Base-by-base conservation (phyloP, 2,888 invertebrate genomes). In the Drosophila conformis region DNA sequence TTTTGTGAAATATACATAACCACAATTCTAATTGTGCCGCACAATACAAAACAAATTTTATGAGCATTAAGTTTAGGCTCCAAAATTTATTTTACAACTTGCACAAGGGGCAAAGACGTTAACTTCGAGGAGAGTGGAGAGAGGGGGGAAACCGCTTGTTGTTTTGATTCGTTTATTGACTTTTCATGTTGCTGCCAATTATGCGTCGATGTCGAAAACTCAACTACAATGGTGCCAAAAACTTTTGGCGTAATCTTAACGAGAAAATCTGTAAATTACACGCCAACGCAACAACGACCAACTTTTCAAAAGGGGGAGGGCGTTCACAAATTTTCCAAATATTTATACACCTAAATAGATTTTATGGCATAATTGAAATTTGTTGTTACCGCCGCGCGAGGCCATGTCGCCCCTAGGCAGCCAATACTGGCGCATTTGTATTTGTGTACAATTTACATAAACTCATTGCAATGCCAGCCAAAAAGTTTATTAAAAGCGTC, bases 321-420 rank as follows among this genome's bases (percentile, higher is more conserved):
- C 61, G 69, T 53, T 60, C 71, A 63, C 74, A 81, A 86, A 83
- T 82, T 82, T 80, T 67, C 81, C 76, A 85, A 89, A 89, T 87
- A 87, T 87, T 87, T 87, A 87, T 87, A 76, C 79, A 87, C 83
- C 89, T 89, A 87, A 87, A 87, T 87, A 89, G 87, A 87, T 87
- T 87, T 87, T 69, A 89, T 87, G 89, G 83, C 87, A 85, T 87
- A 87, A 87, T 87, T 87, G 87, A 87, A 89, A 89, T 83, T 87
- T 83, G 87, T 85, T 89, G 85, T 87, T 86, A 82, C 69, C 52
- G 58, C 42, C 15, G n/a, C 5, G 15, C 40, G 29, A 29, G 29
- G 13, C 56, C 21, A 29, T 5, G 49, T 48, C 57, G 48, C 69
- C 46, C 59, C 58, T 33, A 31, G 40, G 10, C n/a, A 49, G 21